Evolutionary conservation across 2,797 vertebrate species (phyloP).

Genomic region (Tachyglossus aculeatus): DNA sequence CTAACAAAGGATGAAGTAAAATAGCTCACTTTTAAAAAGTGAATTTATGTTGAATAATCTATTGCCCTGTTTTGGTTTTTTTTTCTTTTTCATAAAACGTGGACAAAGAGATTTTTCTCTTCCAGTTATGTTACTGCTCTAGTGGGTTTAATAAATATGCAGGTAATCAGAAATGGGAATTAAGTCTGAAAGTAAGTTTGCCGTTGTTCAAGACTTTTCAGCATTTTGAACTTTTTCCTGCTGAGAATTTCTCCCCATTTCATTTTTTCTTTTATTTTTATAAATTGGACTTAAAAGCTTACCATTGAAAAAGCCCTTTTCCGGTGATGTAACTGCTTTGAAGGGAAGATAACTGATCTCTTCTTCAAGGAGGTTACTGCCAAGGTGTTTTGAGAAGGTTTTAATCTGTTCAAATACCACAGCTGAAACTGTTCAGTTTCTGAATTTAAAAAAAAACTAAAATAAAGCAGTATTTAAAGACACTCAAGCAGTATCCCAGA

Average conservation of each 20-base stretch:
- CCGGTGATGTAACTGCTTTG: background rate
- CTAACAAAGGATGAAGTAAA: too few species aligned
- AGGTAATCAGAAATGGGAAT: background rate
- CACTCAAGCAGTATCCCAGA: too few species aligned
- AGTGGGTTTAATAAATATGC: background rate
- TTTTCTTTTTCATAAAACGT: constrained; percentile 3
- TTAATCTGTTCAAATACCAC: background rate
- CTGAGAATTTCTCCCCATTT: background rate
- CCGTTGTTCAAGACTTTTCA: constrained; percentile 3
- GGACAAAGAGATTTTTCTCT: background rate
- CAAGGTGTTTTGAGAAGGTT: background rate
- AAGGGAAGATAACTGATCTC: background rate
- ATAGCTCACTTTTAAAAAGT: too few species aligned
- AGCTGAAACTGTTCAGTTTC: background rate
- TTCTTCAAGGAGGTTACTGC: background rate
- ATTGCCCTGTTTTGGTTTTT: too few species aligned
- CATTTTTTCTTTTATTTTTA: background rate
- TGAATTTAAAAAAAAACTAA: too few species aligned
- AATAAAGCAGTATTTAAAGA: too few species aligned
- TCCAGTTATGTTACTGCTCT: background rate
- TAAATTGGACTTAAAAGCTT: constrained; percentile 25
- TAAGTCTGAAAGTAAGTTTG: rapidly evolving
- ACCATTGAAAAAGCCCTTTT: constrained; percentile 5
- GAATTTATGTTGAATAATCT: too few species aligned
- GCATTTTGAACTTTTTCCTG: constrained; percentile 1